These are phyloP conservation scores for Ecliptopera silaceata DNA, from an alignment of 2,888 invertebrate genomes.

Conservation along the genomic window DNA sequence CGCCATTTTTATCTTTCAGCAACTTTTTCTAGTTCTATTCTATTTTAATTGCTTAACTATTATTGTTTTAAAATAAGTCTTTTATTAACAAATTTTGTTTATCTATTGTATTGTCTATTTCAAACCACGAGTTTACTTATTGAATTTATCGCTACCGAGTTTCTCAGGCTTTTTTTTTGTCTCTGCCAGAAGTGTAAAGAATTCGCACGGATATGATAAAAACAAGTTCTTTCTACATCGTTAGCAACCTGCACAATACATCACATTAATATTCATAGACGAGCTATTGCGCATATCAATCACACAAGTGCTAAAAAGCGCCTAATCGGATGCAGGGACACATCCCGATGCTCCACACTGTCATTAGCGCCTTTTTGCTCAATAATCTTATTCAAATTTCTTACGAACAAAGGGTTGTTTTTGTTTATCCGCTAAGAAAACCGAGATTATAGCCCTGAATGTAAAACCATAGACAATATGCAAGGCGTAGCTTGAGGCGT, in stretches of 20 bases:
- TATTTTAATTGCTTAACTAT: not conserved
- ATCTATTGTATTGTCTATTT: too few relatives aligned
- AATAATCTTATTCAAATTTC: conserved; percentile 65
- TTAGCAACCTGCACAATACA: conserved; percentile 64
- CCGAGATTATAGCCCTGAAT: conserved; percentile 49
- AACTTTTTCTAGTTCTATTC: not conserved
- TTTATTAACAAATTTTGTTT: too few relatives aligned
- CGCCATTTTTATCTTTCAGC: too few relatives aligned
- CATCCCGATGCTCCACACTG: conserved; percentile 70
- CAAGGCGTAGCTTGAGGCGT: conserved; percentile 41
- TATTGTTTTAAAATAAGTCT: too few relatives aligned
- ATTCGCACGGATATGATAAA: conserved; percentile 69
- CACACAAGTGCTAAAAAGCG: conserved; percentile 74
- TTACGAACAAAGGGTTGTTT: conserved; percentile 68
- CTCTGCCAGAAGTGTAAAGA: conserved; percentile 32
- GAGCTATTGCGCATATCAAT: conserved; percentile 79
- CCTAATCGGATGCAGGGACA: conserved; percentile 73
- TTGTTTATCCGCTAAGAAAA: conserved; percentile 73
- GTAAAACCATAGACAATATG: conserved; percentile 49
- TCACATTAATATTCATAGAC: conserved; percentile 74
- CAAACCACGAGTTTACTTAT: not conserved
- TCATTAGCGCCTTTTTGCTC: conserved; percentile 74
- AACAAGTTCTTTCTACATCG: conserved; percentile 45
- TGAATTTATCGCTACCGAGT: conserved; percentile 5
- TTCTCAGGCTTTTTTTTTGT: conserved; percentile 21